Evolutionary conservation across 2,797 vertebrate species (phyloP).

Genomic region (Ctenosaura bakeri): DNA sequence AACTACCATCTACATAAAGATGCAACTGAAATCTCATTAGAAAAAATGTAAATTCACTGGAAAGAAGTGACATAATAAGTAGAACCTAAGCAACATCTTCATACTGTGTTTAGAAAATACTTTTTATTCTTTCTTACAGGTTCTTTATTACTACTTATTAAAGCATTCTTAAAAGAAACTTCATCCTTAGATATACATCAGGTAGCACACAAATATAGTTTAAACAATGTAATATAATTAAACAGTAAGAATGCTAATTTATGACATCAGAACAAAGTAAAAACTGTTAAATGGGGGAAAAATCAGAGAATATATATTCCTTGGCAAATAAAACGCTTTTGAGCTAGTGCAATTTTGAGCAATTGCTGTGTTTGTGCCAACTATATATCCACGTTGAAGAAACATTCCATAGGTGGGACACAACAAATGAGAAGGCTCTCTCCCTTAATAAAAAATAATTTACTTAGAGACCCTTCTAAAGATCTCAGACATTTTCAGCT

Average conservation of each 20-base stretch:
- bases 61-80: neutral
- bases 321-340: neutral
- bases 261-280: neutral
- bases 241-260: neutral
- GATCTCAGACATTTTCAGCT: neutral
- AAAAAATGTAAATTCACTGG: constrained; percentile 16
- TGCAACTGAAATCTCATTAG: neutral
- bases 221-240: neutral
- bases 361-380: neutral
- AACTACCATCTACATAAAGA: constrained; percentile 20
- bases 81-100: neutral
- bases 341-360: neutral
- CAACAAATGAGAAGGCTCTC: neutral
- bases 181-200: neutral
- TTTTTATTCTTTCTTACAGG: neutral
- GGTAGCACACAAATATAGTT: no score
- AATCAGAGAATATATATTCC: neutral
- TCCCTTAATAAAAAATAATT: neutral
- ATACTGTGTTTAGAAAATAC: neutral
- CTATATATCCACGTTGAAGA: neutral
- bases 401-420: neutral
- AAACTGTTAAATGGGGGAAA: neutral
- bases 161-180: neutral
- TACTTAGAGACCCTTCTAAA: neutral
- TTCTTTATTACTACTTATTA: neutral